phyloP scores from a whole-genome alignment of 2,797 vertebrate genomes.

The Lemur catta region DNA sequence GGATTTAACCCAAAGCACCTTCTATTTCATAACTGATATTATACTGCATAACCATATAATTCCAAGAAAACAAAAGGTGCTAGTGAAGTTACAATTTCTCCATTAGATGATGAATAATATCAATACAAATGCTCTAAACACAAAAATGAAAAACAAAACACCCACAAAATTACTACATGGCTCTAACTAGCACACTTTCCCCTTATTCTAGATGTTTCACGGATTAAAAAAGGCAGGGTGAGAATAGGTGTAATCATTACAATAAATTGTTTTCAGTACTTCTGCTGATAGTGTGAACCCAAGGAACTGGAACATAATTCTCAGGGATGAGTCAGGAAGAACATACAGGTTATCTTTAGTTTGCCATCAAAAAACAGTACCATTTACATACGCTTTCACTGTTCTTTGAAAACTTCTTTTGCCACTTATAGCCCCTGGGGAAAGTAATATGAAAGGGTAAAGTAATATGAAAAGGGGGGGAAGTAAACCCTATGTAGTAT shows the following conservation, averaged over 20 bases:
- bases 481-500: neutral
- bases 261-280: neutral
- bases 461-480: neutral
- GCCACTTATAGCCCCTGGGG: neutral
- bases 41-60: neutral
- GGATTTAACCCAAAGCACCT: neutral
- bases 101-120: neutral
- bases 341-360: neutral
- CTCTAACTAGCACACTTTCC: neutral
- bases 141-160: conserved; percentile 14
- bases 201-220: neutral
- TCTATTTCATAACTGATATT: neutral
- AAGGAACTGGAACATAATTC: neutral
- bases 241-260: neutral
- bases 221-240: neutral
- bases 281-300: neutral
- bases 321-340: neutral
- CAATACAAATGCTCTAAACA: neutral
- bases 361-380: neutral
- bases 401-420: neutral
- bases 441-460: neutral
- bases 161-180: neutral
- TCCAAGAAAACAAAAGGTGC: conserved; percentile 26
- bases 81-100: neutral
- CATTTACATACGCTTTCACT: neutral